Conservation (phyloP, 2,888 invertebrate species). For the Lepidonotus clava region DNA sequence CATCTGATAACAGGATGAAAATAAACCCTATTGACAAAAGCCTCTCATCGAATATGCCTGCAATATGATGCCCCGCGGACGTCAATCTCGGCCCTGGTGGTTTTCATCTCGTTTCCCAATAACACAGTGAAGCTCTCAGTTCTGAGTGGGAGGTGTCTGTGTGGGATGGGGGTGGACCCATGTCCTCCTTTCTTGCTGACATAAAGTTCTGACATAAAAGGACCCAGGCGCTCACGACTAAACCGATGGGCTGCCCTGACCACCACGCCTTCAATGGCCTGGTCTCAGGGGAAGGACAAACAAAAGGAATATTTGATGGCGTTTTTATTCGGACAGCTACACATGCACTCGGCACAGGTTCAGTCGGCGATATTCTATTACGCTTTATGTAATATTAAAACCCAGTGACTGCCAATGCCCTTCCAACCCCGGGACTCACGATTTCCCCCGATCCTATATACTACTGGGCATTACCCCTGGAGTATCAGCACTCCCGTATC, state of each 20-base stretch:
- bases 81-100: neutral
- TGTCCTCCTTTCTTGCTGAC: neutral
- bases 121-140: neutral
- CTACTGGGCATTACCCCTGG: too few species aligned
- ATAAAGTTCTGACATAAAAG: neutral
- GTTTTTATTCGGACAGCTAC: neutral
- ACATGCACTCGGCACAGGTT: neutral
- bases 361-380: neutral
- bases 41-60: neutral
- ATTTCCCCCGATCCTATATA: too few species aligned
- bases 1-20: too few species aligned
- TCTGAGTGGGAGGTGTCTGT: neutral
- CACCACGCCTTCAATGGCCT: neutral
- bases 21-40: neutral
- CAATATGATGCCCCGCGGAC: neutral
- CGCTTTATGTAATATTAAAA: constrained; percentile 13
- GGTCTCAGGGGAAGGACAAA: neutral
- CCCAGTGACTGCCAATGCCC: neutral
- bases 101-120: neutral
- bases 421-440: neutral
- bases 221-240: neutral
- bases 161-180: neutral
- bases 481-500: too few species aligned
- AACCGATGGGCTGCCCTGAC: neutral
- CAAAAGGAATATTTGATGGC: constrained; percentile 12